Conservation (phyloP, 37 sponge, comb jelly and placozoan genomes). For the Ianthella basta region DNA sequence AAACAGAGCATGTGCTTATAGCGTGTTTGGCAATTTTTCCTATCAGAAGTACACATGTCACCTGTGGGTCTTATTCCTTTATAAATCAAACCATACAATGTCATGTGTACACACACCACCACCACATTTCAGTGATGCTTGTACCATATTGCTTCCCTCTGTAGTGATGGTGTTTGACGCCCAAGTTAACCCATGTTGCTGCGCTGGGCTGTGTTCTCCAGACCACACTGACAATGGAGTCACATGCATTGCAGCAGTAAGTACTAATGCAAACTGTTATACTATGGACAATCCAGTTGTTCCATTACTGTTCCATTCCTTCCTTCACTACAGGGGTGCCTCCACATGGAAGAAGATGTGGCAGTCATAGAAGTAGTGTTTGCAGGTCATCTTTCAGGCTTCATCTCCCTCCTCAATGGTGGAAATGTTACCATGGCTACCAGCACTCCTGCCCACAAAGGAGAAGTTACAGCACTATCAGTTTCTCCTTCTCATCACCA, state of each 20-base stretch:
- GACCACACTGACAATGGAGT: constrained; percentile 30
- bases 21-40: too few relatives aligned
- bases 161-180: constrained; percentile 47
- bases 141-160: too few relatives aligned
- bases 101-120: too few relatives aligned
- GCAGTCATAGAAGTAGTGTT: constrained; percentile 32
- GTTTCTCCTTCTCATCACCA: constrained; percentile 26
- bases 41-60: too few relatives aligned
- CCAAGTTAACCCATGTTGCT: constrained; percentile 59
- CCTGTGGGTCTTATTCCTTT: too few relatives aligned
- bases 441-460: constrained; percentile 54
- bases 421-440: constrained; percentile 32
- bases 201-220: constrained; percentile 50
- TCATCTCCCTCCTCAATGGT: constrained; percentile 46
- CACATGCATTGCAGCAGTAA: constrained; percentile 46
- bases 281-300: too few relatives aligned
- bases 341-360: not conserved
- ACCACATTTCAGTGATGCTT: too few relatives aligned
- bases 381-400: constrained; percentile 54
- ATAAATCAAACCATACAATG: too few relatives aligned
- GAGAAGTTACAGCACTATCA: constrained; percentile 40
- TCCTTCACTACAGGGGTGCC: not conserved
- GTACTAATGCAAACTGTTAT: too few relatives aligned
- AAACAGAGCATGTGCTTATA: too few relatives aligned
- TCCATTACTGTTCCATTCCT: too few relatives aligned